A percentile compares a stretch with the other conserved stretches of the same genome.
Evolutionary conservation across 2,888 invertebrate species (phyloP).

Genomic region (Barypeithes pellucidus): DNA sequence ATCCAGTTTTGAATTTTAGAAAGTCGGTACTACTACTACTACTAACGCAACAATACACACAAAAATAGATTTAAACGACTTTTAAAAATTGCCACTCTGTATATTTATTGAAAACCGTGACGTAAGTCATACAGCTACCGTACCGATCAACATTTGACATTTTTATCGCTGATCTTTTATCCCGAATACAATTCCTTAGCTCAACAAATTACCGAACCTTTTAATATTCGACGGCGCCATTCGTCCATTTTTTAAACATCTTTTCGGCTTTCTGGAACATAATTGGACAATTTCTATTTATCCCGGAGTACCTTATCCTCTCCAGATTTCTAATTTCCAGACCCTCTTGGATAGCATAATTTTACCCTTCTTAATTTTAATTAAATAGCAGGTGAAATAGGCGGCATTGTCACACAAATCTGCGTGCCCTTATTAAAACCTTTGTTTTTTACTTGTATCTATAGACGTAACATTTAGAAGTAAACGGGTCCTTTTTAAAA

Average conservation of each 20-base stretch:
- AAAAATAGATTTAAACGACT: too few relatives aligned
- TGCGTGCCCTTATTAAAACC: conserved; percentile 41
- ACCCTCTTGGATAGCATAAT: conserved; percentile 38
- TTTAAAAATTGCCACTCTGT: too few relatives aligned
- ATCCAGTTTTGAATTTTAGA: too few relatives aligned
- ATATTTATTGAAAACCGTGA: too few relatives aligned
- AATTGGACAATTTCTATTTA: conserved; percentile 16
- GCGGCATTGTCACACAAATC: conserved; percentile 46
- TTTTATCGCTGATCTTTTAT: too few relatives aligned
- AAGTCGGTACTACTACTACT: too few relatives aligned
- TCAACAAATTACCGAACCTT: neutral
- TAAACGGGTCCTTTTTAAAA: too few relatives aligned
- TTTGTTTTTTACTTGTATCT: conserved; percentile 30
- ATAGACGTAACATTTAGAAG: neutral
- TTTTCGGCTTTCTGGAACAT: neutral
- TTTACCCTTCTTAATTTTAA: conserved; percentile 45
- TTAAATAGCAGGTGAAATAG: conserved; percentile 45
- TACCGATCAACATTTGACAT: too few relatives aligned
- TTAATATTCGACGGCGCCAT: neutral
- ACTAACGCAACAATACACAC: too few relatives aligned
- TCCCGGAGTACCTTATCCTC: conserved; percentile 20
- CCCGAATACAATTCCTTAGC: too few relatives aligned
- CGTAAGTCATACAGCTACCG: too few relatives aligned
- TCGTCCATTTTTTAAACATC: conserved; percentile 1
- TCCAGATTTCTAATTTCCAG: conserved; percentile 34